A percentile compares a stretch with the other conserved stretches of the same genome.
Conservation (phyloP, 1,140 invertebrate species). For the Nasonia vitripennis region DNA sequence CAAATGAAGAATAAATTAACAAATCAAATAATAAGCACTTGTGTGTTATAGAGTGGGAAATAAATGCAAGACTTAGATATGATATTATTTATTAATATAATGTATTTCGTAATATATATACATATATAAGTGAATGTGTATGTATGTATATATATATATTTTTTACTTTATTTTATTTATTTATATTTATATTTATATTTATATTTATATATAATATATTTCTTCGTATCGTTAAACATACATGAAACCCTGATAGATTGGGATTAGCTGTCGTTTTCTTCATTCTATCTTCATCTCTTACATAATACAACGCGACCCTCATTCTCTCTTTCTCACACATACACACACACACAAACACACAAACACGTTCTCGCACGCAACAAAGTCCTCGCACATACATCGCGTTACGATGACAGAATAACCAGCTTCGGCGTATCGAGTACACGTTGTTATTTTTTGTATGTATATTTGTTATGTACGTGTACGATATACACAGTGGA, state of each 20-base stretch:
- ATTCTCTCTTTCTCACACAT: not conserved
- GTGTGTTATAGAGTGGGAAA: not conserved
- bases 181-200: conserved; percentile 51
- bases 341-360: not conserved
- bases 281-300: conserved; percentile 30
- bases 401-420: not conserved
- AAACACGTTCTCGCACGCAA: not conserved
- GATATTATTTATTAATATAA: conserved; percentile 72
- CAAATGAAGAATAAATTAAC: not conserved
- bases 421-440: not conserved
- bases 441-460: not conserved
- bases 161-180: not conserved
- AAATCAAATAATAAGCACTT: not conserved
- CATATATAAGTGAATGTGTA: conserved; percentile 60
- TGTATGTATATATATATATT: conserved; percentile 59
- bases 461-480: not conserved
- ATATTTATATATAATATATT: conserved; percentile 59
- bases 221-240: conserved; percentile 62
- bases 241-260: conserved; percentile 70
- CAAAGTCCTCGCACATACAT: not conserved
- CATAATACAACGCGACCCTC: conserved; percentile 14
- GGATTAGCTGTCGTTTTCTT: conserved; percentile 60
- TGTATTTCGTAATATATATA: conserved; percentile 68
- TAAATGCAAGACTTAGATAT: conserved; percentile 58
- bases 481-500: conserved; percentile 44